Evolutionary conservation across 1,140 invertebrate genomes (phyloP).

Genomic region (Macrobrachium nipponense): DNA sequence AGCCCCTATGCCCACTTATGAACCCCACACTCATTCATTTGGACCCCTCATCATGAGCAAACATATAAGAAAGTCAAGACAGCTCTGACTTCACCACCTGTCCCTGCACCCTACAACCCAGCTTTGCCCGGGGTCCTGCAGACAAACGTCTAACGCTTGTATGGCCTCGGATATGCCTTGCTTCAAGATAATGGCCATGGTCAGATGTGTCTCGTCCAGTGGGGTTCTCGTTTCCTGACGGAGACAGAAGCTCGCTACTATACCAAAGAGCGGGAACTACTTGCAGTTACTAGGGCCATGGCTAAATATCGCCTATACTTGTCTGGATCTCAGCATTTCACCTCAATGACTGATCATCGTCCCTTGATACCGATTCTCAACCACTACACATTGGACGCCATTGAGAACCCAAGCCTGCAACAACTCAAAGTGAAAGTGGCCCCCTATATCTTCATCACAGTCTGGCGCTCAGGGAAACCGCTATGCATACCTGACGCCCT

Average conservation of each 20-base stretch:
- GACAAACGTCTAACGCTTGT: background rate
- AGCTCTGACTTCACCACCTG: no score
- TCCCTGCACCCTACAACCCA: background rate
- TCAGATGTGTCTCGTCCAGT: background rate
- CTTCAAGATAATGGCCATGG: background rate
- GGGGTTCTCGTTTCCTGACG: background rate
- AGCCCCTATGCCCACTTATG: no score
- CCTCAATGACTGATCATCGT: no score
- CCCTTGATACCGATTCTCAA: no score
- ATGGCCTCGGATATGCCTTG: background rate
- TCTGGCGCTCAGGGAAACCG: background rate
- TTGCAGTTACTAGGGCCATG: background rate
- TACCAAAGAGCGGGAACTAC: background rate
- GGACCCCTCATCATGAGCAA: no score
- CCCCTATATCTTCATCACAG: background rate
- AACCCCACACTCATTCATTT: background rate
- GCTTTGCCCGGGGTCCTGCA: background rate
- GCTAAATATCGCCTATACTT: background rate
- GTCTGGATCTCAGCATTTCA: no score
- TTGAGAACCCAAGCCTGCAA: background rate
- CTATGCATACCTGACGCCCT: no score
- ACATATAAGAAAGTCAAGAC: no score
- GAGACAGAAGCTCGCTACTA: background rate
- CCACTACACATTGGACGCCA: no score
- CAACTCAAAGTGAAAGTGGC: background rate